Conservation (phyloP, 2,888 invertebrate genomes). For the Latrodectus elegans region DNA sequence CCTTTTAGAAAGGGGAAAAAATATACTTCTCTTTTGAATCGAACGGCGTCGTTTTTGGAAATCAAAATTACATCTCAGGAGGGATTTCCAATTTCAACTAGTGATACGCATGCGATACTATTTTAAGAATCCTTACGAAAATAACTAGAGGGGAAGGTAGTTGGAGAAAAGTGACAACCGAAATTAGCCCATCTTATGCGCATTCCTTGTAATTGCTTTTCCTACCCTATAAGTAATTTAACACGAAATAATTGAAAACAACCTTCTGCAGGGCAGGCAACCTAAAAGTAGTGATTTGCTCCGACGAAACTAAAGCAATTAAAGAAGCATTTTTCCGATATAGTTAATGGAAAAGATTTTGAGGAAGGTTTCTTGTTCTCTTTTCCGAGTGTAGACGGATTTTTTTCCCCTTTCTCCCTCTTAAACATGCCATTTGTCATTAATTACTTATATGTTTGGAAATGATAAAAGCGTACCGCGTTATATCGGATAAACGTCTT, state of each 20-base stretch:
- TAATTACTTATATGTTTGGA: slow-evolving; percentile 22
- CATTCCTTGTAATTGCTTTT: slow-evolving; percentile 46
- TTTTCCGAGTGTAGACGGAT: background rate
- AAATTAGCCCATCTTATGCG: slow-evolving; percentile 55
- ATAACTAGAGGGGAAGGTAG: background rate
- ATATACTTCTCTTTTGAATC: no score
- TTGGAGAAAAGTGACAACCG: slow-evolving; percentile 46
- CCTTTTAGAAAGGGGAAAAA: no score
- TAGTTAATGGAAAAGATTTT: slow-evolving; percentile 42
- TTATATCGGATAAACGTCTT: background rate
- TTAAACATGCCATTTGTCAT: background rate
- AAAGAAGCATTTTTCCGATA: slow-evolving; percentile 64
- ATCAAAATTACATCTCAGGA: background rate
- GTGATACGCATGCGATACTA: background rate
- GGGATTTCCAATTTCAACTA: background rate
- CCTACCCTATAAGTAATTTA: slow-evolving; percentile 60
- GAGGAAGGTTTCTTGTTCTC: background rate
- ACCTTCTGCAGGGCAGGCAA: slow-evolving; percentile 6
- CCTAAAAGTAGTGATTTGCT: slow-evolving; percentile 16
- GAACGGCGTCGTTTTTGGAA: background rate
- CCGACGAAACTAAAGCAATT: slow-evolving; percentile 51
- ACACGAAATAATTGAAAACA: slow-evolving; percentile 64
- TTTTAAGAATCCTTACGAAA: background rate
- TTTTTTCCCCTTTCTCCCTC: slow-evolving; percentile 1
- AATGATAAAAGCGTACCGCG: slow-evolving; percentile 12